These are phyloP conservation scores for Nysson spinosus DNA, from an alignment of 2,888 invertebrate genomes.

Conservation along the genomic window DNA sequence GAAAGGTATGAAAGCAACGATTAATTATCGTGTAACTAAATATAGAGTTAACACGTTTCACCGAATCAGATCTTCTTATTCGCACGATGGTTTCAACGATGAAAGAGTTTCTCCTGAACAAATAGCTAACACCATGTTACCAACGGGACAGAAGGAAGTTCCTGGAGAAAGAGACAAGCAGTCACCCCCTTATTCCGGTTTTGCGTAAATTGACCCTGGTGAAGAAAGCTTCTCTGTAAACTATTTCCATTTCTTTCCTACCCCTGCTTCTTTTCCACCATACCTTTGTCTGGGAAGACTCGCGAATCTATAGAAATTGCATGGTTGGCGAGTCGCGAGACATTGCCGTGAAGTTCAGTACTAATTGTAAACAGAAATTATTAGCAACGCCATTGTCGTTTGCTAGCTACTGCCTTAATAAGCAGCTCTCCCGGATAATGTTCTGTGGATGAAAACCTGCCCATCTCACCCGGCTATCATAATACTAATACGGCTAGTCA, in stretches of 20 bases:
- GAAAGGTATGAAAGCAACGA: constrained; percentile 6
- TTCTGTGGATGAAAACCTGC: constrained; percentile 23
- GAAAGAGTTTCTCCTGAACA: constrained; percentile 14
- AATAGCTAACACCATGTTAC: constrained; percentile 26
- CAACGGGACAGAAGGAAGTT: constrained; percentile 3
- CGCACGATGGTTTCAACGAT: constrained; percentile 17
- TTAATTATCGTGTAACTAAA: constrained; percentile 39
- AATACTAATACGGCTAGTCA: constrained; percentile 4
- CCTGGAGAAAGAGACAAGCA: constrained; percentile 9
- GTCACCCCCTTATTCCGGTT: constrained; percentile 9
- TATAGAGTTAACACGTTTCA: constrained; percentile 35
- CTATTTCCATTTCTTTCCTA: constrained; percentile 43
- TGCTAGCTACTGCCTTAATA: constrained; percentile 33
- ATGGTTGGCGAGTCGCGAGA: constrained; percentile 32
- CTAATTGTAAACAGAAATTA: constrained; percentile 53
- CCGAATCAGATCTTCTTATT: constrained; percentile 23
- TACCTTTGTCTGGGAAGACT: constrained; percentile 27
- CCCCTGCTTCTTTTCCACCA: constrained; percentile 8
- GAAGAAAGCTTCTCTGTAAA: constrained; percentile 52
- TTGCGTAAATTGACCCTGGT: constrained; percentile 56
- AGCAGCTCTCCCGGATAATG: constrained; percentile 28
- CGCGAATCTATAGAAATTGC: constrained; percentile 42
- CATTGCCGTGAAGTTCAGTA: constrained; percentile 37
- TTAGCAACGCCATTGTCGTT: constrained; percentile 50
- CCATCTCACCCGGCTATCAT: constrained; percentile 9